A percentile compares a stretch with the other conserved stretches of the same genome.
Conservation (phyloP, 1,140 invertebrate species). For the Aradophagus sp. region DNA sequence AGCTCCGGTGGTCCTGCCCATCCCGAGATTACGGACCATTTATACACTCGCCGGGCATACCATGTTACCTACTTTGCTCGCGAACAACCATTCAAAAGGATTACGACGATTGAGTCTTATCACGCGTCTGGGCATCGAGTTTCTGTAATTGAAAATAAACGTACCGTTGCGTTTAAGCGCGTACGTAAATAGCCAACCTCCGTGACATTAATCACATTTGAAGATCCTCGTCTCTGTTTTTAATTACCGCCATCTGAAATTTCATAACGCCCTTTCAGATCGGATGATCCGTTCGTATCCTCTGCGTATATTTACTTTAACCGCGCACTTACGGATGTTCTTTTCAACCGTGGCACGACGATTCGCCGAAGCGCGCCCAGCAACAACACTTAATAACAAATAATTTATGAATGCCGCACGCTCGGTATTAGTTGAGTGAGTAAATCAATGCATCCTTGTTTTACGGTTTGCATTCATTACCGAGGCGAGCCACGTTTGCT, state of each 20-base stretch:
- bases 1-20: slow-evolving; percentile 69
- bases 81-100: slow-evolving; percentile 44
- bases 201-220: no score
- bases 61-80: slow-evolving; percentile 48
- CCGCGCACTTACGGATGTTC: slow-evolving; percentile 7
- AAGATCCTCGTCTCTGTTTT: no score
- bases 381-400: slow-evolving; percentile 62
- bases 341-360: no score
- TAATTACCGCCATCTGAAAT: no score
- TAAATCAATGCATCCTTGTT: slow-evolving; percentile 71
- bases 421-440: slow-evolving; percentile 63
- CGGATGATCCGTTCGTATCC: no score
- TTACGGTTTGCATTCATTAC: slow-evolving; percentile 72
- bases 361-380: background rate
- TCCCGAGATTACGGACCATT: slow-evolving; percentile 68
- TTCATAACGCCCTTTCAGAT: no score
- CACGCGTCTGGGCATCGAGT: slow-evolving; percentile 36
- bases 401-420: slow-evolving; percentile 70
- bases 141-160: slow-evolving; percentile 55
- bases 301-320: no score
- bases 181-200: slow-evolving; percentile 24
- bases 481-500: slow-evolving; percentile 63
- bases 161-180: slow-evolving; percentile 29
- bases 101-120: slow-evolving; percentile 53
- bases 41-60: slow-evolving; percentile 60